These are phyloP conservation scores for Aurelia coerulea DNA, from an alignment of 30 jellyfish, hydroid and myxozoan species.

Conservation along the genomic window DNA sequence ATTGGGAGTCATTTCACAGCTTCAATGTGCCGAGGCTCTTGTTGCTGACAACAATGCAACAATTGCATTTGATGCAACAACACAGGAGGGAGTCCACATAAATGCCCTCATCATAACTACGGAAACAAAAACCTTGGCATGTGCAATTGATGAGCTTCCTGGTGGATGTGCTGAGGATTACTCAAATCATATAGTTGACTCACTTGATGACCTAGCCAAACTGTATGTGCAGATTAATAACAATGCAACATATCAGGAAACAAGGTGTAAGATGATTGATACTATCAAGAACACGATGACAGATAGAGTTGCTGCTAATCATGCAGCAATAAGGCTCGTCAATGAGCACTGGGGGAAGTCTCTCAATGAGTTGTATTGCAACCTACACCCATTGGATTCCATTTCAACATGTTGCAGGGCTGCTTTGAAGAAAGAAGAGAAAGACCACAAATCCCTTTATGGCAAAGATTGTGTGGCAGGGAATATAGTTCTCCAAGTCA, in stretches of 20 bases:
- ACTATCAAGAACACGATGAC: constrained; percentile 30
- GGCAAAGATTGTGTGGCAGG: constrained; percentile 15
- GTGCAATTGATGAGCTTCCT: constrained; percentile 35
- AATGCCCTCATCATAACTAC: constrained; percentile 31
- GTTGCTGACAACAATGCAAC: constrained; percentile 6
- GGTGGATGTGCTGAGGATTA: constrained; percentile 52
- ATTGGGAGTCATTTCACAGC: constrained; percentile 22
- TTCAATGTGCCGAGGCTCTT: constrained; percentile 29
- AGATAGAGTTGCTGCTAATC: constrained; percentile 47
- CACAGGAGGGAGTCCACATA: constrained; percentile 52
- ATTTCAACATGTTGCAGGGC: constrained; percentile 23
- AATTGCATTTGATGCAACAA: constrained; percentile 54
- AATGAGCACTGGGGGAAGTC: constrained; percentile 42
- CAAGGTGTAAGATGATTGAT: constrained; percentile 14
- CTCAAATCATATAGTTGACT: constrained; percentile 20
- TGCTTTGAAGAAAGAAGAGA: constrained; percentile 20
- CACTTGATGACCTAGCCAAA: constrained; percentile 31
- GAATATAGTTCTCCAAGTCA: constrained; percentile 20
- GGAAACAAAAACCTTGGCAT: background rate
- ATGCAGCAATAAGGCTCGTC: constrained; percentile 29
- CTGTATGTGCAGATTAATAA: background rate
- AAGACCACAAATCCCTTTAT: constrained; percentile 18
- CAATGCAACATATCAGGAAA: constrained; percentile 2
- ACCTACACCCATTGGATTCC: constrained; percentile 24
- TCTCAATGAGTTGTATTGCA: constrained; percentile 27